Percentiles rank a stretch among this genome's conserved stretches.
phyloP scores from a whole-genome alignment of 2,113 vertebrate species.

The Tor tambroides region DNA sequence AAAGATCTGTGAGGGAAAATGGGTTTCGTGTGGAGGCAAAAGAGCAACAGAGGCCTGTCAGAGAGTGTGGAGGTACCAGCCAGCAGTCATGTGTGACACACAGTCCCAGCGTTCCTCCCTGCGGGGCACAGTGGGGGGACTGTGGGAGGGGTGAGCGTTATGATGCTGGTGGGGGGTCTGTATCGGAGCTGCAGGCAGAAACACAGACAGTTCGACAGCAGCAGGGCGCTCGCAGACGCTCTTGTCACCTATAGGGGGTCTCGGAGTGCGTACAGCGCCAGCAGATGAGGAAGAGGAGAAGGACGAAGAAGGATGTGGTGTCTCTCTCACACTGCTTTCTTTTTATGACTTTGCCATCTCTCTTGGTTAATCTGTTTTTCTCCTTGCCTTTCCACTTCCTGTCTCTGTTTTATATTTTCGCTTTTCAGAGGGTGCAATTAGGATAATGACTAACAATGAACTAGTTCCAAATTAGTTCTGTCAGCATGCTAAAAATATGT shows the following conservation, averaged over 20 bases:
- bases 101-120: slow-evolving; percentile 30
- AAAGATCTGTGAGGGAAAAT: slow-evolving; percentile 16
- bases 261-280: neutral
- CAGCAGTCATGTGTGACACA: slow-evolving; percentile 53
- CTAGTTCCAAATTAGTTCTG: slow-evolving; percentile 1
- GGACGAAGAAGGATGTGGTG: neutral
- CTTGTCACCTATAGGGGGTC: slow-evolving; percentile 3
- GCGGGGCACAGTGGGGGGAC: slow-evolving; percentile 9
- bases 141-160: slow-evolving; percentile 10
- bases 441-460: slow-evolving; percentile 10
- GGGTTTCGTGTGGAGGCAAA: slow-evolving; percentile 30
- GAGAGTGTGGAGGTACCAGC: slow-evolving; percentile 41
- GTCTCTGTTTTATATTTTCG: slow-evolving; percentile 14
- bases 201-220: slow-evolving; percentile 36
- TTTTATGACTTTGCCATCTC: neutral
- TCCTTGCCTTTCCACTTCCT: neutral
- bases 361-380: neutral
- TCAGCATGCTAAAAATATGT: slow-evolving; percentile 20
- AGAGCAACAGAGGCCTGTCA: slow-evolving; percentile 29
- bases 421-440: neutral
- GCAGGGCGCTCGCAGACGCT: slow-evolving; percentile 17
- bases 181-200: slow-evolving; percentile 41
- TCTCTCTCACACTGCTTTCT: neutral
- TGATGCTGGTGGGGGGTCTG: slow-evolving; percentile 36
- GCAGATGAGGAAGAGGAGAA: neutral